Evolutionary conservation across 2,113 vertebrate species (phyloP), one percentile per base, ranked within the genome.

Genomic region (Paramisgurnus dabryanus): DNA sequence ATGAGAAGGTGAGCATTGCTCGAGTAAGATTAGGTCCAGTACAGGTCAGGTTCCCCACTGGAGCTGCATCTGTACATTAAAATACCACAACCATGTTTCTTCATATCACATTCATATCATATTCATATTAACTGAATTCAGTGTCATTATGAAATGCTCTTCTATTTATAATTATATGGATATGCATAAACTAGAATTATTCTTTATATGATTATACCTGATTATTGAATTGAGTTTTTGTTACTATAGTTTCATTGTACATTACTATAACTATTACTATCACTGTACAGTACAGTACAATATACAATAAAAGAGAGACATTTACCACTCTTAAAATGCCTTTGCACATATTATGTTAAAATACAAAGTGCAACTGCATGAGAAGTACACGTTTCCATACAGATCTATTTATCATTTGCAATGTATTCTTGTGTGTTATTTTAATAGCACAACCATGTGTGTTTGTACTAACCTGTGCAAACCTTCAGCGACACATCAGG

Each of bases 1-100:
- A 95, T 2, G 43, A 87, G 60, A 95, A 71, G 11, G 3, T n/a
- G 47, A 95, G 76, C 43, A 3, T 40, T 41, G 93, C 7, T 2
- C 83, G 0, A 47, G 80, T 90, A 45, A 81, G n/a, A 47, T 92
- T 85, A 1, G 71, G 63, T 4, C 67, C 5, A 3, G 81, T 73
- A 72, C 94, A 95, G 0, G 0, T 0, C 76, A 95, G 68, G 18
- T 18, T 11, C 7, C 10, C 17, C 55, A 47, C 70, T 78, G 39
- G 22, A 68, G 92, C 89, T 0, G 85, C 40, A 3, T 64, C 83
- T 10, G 55, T n/a, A 76, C 22, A 71, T 18, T 63, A 76, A 58
- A 10, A 61, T 3, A 60, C 8, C 34, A 73, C 34, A 1, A 4
- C 8, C 18, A 45, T 15, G 11, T 18, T 22, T 60, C 3, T 73